Evolutionary conservation across 2,113 vertebrate genomes (phyloP).

Genomic region (Origma solitaria): DNA sequence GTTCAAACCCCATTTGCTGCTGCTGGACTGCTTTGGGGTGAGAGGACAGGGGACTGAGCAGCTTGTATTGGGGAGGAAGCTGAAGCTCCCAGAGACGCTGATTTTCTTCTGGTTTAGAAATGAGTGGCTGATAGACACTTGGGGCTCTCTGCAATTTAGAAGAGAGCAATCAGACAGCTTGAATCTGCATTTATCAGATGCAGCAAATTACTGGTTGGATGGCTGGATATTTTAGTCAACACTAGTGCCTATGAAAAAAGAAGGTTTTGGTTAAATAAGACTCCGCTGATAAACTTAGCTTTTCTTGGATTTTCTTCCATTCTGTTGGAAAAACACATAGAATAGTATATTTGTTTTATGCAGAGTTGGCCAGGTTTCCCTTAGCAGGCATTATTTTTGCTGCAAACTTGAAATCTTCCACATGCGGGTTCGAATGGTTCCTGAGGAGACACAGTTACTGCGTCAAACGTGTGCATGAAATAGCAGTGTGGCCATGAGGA

Average conservation of each 20-base stretch:
- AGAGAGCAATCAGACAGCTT: conserved; percentile 54
- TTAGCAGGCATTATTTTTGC: neutral
- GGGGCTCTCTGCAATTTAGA: conserved; percentile 20
- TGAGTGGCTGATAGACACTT: conserved; percentile 36
- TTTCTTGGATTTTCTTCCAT: neutral
- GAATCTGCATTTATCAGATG: conserved; percentile 38
- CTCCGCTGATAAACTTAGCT: conserved; percentile 49
- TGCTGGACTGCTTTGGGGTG: neutral
- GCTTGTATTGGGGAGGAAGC: neutral
- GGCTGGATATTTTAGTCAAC: conserved; percentile 56
- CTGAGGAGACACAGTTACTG: neutral
- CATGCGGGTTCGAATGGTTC: accelerated
- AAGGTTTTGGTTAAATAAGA: conserved; percentile 40
- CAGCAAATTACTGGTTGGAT: conserved; percentile 29
- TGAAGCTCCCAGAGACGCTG: neutral
- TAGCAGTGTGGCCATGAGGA: accelerated
- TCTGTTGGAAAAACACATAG: neutral
- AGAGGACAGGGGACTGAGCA: neutral
- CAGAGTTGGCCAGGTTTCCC: neutral
- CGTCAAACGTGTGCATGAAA: accelerated
- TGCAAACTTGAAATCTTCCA: neutral
- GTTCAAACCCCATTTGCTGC: neutral
- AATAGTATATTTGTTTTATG: neutral
- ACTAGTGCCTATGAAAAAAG: conserved; percentile 23
- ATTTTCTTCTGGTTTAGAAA: conserved; percentile 23